A percentile compares a stretch with the other conserved stretches of the same genome.
These are phyloP conservation scores for Plebejus melissa DNA, from an alignment of 2,888 invertebrate species.

Conservation along the genomic window DNA sequence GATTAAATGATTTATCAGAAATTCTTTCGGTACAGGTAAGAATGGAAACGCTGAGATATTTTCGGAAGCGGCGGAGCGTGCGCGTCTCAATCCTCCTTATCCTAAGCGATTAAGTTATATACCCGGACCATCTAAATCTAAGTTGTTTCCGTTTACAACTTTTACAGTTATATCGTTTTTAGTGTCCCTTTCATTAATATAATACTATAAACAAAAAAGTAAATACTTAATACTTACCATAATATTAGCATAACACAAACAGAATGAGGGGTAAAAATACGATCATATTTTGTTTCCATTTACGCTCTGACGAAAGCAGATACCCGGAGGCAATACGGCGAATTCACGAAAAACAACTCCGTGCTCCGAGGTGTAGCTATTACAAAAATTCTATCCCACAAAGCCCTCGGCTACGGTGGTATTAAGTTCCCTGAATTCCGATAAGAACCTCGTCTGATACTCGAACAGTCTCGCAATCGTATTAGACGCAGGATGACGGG, in stretches of 20 bases:
- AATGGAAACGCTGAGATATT: slow-evolving; percentile 8
- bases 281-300: background rate
- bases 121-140: slow-evolving; percentile 7
- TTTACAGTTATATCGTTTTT: background rate
- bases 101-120: slow-evolving; percentile 2
- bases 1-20: slow-evolving; percentile 21
- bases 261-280: background rate
- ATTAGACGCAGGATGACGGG: slow-evolving; percentile 28
- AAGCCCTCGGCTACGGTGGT: background rate
- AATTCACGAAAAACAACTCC: background rate
- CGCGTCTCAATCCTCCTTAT: slow-evolving; percentile 21
- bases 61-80: slow-evolving; percentile 7
- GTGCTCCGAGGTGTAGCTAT: background rate
- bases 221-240: background rate
- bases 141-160: background rate
- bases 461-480: slow-evolving; percentile 25
- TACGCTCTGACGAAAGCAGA: background rate
- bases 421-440: slow-evolving; percentile 25
- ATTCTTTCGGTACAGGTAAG: slow-evolving; percentile 10
- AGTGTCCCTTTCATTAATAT: background rate
- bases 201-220: too few relatives aligned
- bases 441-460: slow-evolving; percentile 13
- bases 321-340: background rate
- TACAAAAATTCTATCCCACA: slow-evolving; percentile 15
- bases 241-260: background rate